Conservation (phyloP, 2,888 invertebrate genomes). For the Beris chalybata region DNA sequence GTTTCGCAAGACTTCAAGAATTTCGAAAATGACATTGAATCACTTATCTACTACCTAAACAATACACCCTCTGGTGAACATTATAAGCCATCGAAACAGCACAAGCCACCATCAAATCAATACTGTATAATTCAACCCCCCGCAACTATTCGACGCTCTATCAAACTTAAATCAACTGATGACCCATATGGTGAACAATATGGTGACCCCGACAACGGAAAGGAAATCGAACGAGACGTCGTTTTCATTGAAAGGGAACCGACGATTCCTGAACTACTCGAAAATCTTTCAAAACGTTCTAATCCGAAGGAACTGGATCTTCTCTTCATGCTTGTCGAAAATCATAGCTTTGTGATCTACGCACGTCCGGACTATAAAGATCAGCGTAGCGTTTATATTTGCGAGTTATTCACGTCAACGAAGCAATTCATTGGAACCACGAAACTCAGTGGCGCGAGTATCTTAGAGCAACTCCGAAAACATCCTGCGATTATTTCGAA, state of each 20-base stretch:
- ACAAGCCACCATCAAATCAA: too few species aligned
- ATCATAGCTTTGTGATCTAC: conserved; percentile 5
- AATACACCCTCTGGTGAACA: neutral
- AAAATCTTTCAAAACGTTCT: neutral
- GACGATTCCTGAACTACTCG: conserved; percentile 11
- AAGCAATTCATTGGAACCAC: conserved; percentile 10
- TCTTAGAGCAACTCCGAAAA: conserved; percentile 8
- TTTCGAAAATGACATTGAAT: neutral
- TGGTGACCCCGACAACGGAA: too few species aligned
- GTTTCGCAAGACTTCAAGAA: conserved; percentile 1
- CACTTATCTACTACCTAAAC: neutral
- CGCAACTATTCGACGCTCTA: too few species aligned
- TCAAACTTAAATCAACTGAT: too few species aligned
- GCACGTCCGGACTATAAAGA: conserved; percentile 12
- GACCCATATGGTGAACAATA: too few species aligned
- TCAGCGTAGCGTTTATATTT: conserved; percentile 7
- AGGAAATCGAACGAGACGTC: too few species aligned
- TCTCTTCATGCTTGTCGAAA: conserved; percentile 3
- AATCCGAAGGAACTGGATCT: neutral
- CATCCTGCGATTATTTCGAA: neutral
- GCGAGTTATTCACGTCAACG: conserved; percentile 1
- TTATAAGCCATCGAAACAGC: too few species aligned
- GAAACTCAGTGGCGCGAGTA: conserved; percentile 5
- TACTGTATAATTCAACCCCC: too few species aligned
- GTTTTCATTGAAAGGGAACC: neutral